Conservation (phyloP, 2,113 vertebrate species). For the Myotis davidii region DNA sequence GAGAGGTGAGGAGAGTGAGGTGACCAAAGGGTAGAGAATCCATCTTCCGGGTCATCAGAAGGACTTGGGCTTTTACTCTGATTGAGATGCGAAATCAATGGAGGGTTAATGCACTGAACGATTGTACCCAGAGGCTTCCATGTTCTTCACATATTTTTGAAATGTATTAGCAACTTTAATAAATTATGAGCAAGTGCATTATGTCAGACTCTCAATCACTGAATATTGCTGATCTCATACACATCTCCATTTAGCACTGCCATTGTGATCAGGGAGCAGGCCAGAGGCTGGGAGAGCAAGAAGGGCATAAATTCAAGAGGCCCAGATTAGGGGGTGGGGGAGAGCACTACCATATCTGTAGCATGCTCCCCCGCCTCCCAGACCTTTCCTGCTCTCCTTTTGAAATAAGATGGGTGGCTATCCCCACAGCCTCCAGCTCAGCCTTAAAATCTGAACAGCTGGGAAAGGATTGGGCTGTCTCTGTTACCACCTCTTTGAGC, state of each 20-base stretch:
- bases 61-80: constrained; percentile 44
- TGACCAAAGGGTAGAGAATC: background rate
- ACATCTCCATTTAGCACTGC: constrained; percentile 69
- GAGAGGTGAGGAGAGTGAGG: background rate
- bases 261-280: constrained; percentile 24
- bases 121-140: constrained; percentile 55
- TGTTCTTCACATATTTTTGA: constrained; percentile 64
- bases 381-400: background rate
- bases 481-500: background rate
- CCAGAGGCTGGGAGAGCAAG: background rate
- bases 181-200: constrained; percentile 82
- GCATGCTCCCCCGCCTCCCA: background rate
- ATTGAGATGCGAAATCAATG: constrained; percentile 65
- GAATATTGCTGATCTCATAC: constrained; percentile 77
- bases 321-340: background rate
- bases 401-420: background rate
- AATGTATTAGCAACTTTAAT: constrained; percentile 79
- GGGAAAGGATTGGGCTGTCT: background rate
- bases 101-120: constrained; percentile 67
- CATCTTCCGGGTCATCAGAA: background rate
- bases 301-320: background rate
- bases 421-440: background rate
- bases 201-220: constrained; percentile 71
- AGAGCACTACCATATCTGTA: background rate
- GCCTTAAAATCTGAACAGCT: background rate